Evolutionary conservation across 2,797 vertebrate species (phyloP).

Genomic region (Rhinichthys osculus): DNA sequence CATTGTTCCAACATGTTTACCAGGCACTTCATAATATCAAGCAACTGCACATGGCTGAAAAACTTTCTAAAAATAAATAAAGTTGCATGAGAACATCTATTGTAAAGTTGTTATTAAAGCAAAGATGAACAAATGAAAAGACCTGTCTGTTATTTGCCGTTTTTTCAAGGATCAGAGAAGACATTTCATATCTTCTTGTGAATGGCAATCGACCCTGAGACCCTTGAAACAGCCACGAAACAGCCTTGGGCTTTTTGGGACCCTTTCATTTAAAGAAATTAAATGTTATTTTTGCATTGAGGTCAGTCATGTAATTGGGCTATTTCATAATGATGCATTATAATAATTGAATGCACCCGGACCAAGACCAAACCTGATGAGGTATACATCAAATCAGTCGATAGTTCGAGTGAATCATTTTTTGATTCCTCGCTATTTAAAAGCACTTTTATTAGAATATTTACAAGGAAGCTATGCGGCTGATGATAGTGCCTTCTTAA

Average conservation of each 20-base stretch:
- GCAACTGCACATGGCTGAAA: background rate
- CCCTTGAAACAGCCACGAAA: conserved; percentile 29
- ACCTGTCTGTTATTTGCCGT: conserved; percentile 36
- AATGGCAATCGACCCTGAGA: conserved; percentile 56
- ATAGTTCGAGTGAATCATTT: background rate
- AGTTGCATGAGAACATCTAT: background rate
- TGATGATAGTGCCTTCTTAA: conserved; percentile 19
- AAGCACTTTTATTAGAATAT: conserved; percentile 14
- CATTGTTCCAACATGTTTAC: background rate
- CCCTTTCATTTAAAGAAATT: conserved; percentile 44
- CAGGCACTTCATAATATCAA: background rate
- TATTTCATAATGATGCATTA: conserved; percentile 35
- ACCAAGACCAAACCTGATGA: background rate
- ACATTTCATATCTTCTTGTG: conserved; percentile 33
- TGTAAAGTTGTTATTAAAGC: background rate
- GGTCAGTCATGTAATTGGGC: conserved; percentile 16
- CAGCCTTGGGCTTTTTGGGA: conserved; percentile 46
- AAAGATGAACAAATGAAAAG: conserved; percentile 16
- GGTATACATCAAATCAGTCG: background rate
- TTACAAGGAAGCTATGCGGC: background rate
- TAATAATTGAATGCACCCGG: conserved; percentile 21
- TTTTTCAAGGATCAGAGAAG: conserved; percentile 48
- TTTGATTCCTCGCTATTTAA: conserved; percentile 2
- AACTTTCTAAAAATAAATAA: conserved; percentile 1
- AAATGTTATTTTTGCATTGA: conserved; percentile 22